Conservation (phyloP, 2,113 vertebrate genomes). For the Pelobates fuscus region DNA sequence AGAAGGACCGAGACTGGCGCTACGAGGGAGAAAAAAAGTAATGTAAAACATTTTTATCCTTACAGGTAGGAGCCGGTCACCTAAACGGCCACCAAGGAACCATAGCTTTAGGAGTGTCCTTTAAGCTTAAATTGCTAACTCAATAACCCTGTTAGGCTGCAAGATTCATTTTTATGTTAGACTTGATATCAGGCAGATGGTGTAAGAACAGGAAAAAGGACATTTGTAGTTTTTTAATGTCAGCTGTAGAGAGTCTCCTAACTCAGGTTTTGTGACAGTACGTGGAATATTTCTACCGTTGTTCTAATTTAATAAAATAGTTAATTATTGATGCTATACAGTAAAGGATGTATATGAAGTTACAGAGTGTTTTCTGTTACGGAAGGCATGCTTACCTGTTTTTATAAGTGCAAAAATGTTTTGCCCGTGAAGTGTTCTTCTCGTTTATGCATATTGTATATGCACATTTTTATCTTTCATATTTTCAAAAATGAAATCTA, state of each 20-base stretch:
- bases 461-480: conserved; percentile 41
- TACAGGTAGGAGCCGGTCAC: too few relatives aligned
- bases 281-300: conserved; percentile 60
- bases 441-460: conserved; percentile 53
- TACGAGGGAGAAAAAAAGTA: too few relatives aligned
- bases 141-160: not conserved
- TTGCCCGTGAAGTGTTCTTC: conserved; percentile 53
- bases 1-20: too few relatives aligned
- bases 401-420: conserved; percentile 42
- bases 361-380: conserved; percentile 54
- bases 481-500: too few relatives aligned
- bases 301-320: conserved; percentile 49
- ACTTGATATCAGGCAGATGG: too few relatives aligned
- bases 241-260: not conserved
- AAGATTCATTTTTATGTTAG: not conserved
- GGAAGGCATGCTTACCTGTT: conserved; percentile 50
- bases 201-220: too few relatives aligned
- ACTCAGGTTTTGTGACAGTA: conserved; percentile 24
- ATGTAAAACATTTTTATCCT: too few relatives aligned
- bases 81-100: too few relatives aligned
- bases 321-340: conserved; percentile 49
- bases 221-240: not conserved
- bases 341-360: conserved; percentile 49
- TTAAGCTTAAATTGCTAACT: conserved; percentile 47
- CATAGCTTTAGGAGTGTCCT: too few relatives aligned